phyloP scores from a whole-genome alignment of 2,113 vertebrate species.

The Aegithalos caudatus region DNA sequence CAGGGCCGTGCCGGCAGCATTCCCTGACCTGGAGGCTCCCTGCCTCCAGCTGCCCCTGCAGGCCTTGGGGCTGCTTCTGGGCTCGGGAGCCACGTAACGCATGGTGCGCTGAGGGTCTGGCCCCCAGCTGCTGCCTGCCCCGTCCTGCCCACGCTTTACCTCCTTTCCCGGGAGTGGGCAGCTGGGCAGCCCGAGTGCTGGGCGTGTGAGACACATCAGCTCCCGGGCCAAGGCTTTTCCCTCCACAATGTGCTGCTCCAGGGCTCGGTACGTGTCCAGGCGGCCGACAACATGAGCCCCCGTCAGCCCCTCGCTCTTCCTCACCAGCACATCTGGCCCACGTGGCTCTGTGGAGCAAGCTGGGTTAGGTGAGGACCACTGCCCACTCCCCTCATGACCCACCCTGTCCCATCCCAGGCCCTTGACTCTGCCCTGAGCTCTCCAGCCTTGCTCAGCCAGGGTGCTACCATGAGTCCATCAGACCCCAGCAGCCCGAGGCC shows the following conservation, averaged over 20 bases:
- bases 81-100: fast-evolving
- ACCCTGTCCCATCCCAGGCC: fast-evolving
- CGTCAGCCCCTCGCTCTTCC: slow-evolving; percentile 31
- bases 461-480: background rate
- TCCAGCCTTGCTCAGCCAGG: background rate
- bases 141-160: background rate
- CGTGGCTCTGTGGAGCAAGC: slow-evolving; percentile 16
- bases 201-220: slow-evolving; percentile 67
- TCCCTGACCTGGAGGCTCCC: background rate
- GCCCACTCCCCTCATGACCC: fast-evolving
- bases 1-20: fast-evolving
- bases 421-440: background rate
- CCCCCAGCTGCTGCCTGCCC: background rate
- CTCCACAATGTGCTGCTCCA: slow-evolving; percentile 81
- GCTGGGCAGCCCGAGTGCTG: slow-evolving; percentile 18
- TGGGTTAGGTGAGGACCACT: background rate
- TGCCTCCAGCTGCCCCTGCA: background rate
- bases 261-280: slow-evolving; percentile 78
- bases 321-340: background rate
- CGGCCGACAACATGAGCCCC: slow-evolving; percentile 69
- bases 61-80: fast-evolving
- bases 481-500: background rate
- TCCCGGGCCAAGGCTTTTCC: slow-evolving; percentile 71
- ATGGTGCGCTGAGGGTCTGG: background rate
- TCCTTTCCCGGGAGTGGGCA: background rate